Evolutionary conservation across 2,113 vertebrate species (phyloP), one percentile per base, ranked within the genome.

Genomic region (Turnix velox): DNA sequence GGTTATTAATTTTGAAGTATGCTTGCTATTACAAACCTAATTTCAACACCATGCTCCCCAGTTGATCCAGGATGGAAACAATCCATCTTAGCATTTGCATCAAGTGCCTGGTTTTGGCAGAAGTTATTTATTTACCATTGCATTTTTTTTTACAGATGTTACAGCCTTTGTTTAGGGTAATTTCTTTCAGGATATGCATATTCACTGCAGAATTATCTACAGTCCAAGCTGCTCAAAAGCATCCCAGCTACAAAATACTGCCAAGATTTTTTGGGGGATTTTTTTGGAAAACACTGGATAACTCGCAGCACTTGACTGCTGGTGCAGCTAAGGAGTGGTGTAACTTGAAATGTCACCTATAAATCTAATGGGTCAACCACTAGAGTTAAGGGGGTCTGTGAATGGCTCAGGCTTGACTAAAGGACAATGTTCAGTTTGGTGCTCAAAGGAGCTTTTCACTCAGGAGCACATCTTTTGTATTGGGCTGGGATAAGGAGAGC

Each of bases 91-190:
- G 35, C 28, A 2, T 71, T 80, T 66, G 85, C 8, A 17, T 92
- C 78, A 83, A 73, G 39, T 84, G 83, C 66, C 90, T 94, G 89
- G 58, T 91, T 94, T 77, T 92, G 59, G 93, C 90, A 96, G 67
- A 69, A 95, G 92, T 74, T 94, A n/a, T 93, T 93, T 91, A 93
- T 96, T 93, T 96, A 94, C 14, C 15, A 46, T 58, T 77, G 43
- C 54, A 10, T 89, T 76, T 87, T 80, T 87, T 80, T 83, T 58
- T 78, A 10, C 67, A 87, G 75, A 52, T 39, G 48, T 88, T 80
- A 59, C 51, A 40, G 65, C 67, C 82, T 92, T 96, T 91, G 79
- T 91, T 94, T 84, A 91, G 85, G 78, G 84, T 80, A 16, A 14
- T 62, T 95, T 84, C 74, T 84, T 79, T 76, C 84, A 84, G 55